A percentile compares a stretch with the other conserved stretches of the same genome.
Evolutionary conservation across 2,888 invertebrate species (phyloP).

Genomic region (Amblyteles armatorius): DNA sequence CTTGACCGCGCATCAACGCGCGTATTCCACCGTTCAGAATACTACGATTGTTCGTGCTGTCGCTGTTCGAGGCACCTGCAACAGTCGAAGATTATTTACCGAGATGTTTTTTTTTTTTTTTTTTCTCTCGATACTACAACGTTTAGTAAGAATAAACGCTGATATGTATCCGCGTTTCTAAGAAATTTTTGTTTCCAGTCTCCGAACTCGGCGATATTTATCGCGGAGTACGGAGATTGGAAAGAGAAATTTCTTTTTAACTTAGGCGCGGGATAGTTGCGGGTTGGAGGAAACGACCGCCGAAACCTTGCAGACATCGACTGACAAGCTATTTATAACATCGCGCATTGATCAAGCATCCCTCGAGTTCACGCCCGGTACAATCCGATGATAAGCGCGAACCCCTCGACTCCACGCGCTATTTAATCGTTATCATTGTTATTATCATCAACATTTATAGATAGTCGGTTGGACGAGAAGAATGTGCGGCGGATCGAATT

Average conservation of each 20-base stretch:
- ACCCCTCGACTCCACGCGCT: neutral
- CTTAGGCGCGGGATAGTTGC: neutral
- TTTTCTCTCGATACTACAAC: neutral
- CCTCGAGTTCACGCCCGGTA: slow-evolving; percentile 10
- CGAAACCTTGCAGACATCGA: slow-evolving; percentile 10
- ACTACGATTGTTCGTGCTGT: slow-evolving; percentile 85
- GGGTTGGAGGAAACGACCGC: neutral
- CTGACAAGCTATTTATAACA: slow-evolving; percentile 14
- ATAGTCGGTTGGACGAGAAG: neutral
- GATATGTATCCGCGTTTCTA: too few species aligned
- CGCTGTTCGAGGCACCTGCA: slow-evolving; percentile 80
- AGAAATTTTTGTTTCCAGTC: too few species aligned
- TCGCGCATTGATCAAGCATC: slow-evolving; percentile 3
- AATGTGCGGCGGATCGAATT: neutral
- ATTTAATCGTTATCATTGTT: slow-evolving; percentile 3
- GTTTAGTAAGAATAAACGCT: neutral
- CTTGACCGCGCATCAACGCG: slow-evolving; percentile 88
- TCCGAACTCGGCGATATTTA: neutral
- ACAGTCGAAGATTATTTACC: slow-evolving; percentile 31
- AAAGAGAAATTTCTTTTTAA: too few species aligned
- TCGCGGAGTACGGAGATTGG: neutral
- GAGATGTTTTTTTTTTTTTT: neutral
- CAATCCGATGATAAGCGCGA: slow-evolving; percentile 5
- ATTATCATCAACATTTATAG: neutral
- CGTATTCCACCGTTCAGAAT: slow-evolving; percentile 90